Percentiles rank a stretch among this genome's conserved stretches.
Evolutionary conservation across 2,113 vertebrate genomes (phyloP).

Genomic region (Cryptotis parvus): DNA sequence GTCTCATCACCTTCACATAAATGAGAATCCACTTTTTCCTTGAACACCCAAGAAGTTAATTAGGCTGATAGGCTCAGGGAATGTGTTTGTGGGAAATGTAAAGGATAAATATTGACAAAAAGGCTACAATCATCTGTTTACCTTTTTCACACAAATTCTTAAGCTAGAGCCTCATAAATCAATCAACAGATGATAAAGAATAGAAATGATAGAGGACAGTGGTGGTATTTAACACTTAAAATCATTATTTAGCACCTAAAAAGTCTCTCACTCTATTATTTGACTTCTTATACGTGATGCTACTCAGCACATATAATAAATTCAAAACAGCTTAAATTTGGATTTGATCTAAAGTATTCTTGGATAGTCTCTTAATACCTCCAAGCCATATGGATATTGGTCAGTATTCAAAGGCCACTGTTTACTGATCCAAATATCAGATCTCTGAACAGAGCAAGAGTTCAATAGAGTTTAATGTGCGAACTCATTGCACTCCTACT

Average conservation of each 20-base stretch:
- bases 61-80: background rate
- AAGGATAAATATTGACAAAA: background rate
- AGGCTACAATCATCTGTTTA: slow-evolving; percentile 2
- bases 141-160: slow-evolving; percentile 11
- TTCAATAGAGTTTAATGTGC: background rate
- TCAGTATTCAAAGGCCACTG: background rate
- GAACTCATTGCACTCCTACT: background rate
- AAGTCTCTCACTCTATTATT: background rate
- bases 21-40: background rate
- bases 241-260: background rate
- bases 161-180: slow-evolving; percentile 37
- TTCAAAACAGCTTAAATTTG: background rate
- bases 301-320: slow-evolving; percentile 11
- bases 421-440: slow-evolving; percentile 15
- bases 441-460: background rate
- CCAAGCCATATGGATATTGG: background rate
- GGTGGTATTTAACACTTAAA: background rate
- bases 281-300: background rate
- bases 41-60: background rate
- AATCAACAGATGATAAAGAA: background rate
- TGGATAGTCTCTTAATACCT: background rate
- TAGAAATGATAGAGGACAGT: background rate
- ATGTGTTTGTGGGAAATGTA: slow-evolving; percentile 3
- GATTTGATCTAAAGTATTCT: background rate
- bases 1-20: background rate